A percentile compares a stretch with the other conserved stretches of the same genome.
Evolutionary conservation across 2,888 invertebrate species (phyloP).

Genomic region (Drosophila merina): DNA sequence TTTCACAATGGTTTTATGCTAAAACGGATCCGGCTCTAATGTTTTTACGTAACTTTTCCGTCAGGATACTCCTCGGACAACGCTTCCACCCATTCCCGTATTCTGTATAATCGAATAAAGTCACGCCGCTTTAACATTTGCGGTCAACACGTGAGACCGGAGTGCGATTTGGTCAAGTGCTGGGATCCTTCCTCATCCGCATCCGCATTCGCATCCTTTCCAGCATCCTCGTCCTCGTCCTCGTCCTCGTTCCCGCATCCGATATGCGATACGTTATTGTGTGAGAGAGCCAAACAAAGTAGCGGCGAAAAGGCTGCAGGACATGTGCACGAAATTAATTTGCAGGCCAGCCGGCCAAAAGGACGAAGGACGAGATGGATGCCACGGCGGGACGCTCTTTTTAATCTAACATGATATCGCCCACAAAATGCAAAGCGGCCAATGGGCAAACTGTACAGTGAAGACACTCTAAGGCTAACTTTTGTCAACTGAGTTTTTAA

Average conservation of each 20-base stretch:
- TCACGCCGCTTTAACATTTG: constrained; percentile 77
- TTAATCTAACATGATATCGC: constrained; percentile 78
- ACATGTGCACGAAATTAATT: constrained; percentile 78
- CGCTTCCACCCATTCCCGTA: background rate
- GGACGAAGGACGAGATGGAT: constrained; percentile 35
- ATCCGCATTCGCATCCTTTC: background rate
- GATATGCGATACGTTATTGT: constrained; percentile 39
- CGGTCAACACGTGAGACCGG: constrained; percentile 51
- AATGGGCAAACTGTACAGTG: constrained; percentile 21
- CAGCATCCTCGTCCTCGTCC: background rate
- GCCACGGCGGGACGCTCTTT: constrained; percentile 33
- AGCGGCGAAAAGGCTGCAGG: constrained; percentile 69
- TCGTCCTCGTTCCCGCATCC: constrained; percentile 29
- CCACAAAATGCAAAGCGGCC: constrained; percentile 69
- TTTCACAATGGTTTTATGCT: constrained; percentile 68
- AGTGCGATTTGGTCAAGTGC: constrained; percentile 29
- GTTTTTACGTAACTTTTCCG: constrained; percentile 70
- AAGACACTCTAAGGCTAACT: background rate
- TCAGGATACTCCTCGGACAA: constrained; percentile 2
- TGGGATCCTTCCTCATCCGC: constrained; percentile 12
- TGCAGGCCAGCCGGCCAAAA: constrained; percentile 48
- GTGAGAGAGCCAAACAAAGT: constrained; percentile 45
- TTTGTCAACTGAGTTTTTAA: background rate
- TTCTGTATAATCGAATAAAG: constrained; percentile 72
- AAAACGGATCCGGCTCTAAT: constrained; percentile 56